A percentile compares a stretch with the other conserved stretches of the same genome.
Evolutionary conservation across 2,113 vertebrate species (phyloP).

Genomic region (Paralichthys olivaceus): DNA sequence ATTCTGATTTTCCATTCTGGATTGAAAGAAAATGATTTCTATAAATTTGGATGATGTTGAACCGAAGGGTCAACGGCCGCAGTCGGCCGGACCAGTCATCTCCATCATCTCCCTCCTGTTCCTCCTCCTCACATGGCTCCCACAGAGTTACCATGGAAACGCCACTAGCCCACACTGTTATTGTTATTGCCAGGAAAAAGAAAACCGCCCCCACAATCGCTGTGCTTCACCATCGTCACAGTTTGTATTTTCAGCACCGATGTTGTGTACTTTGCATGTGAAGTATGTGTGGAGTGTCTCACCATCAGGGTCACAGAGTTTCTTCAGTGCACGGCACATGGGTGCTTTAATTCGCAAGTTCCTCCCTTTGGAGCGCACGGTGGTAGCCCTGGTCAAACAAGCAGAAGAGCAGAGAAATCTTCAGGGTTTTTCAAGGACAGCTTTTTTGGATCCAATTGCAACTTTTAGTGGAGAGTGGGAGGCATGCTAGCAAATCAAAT

Average conservation of each 20-base stretch:
- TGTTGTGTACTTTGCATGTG: conserved; percentile 25
- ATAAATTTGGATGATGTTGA: conserved; percentile 7
- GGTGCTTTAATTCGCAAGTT: conserved; percentile 98
- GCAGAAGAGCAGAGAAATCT: conserved; percentile 2
- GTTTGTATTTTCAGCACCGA: conserved; percentile 20
- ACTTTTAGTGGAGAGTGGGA: not conserved
- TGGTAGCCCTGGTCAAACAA: conserved; percentile 88
- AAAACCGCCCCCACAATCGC: conserved; percentile 40
- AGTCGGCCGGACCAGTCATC: conserved; percentile 16
- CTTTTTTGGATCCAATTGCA: not conserved
- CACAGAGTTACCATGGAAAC: conserved; percentile 73
- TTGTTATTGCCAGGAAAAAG: conserved; percentile 53
- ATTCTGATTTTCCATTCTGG: not conserved
- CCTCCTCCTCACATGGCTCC: conserved; percentile 57
- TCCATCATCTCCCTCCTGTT: conserved; percentile 38
- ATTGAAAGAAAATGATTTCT: conserved; percentile 12
- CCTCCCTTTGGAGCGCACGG: conserved; percentile 96
- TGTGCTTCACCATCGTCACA: not conserved
- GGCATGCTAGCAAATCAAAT: not conserved
- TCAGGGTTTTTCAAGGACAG: not conserved
- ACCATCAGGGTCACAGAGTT: conserved; percentile 98
- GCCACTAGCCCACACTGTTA: conserved; percentile 62
- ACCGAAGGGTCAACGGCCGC: conserved; percentile 23
- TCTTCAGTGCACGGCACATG: conserved; percentile 97
- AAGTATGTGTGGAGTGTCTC: conserved; percentile 47